phyloP scores from a whole-genome alignment of 1,140 invertebrate species.

The Tetramorium alpestre region DNA sequence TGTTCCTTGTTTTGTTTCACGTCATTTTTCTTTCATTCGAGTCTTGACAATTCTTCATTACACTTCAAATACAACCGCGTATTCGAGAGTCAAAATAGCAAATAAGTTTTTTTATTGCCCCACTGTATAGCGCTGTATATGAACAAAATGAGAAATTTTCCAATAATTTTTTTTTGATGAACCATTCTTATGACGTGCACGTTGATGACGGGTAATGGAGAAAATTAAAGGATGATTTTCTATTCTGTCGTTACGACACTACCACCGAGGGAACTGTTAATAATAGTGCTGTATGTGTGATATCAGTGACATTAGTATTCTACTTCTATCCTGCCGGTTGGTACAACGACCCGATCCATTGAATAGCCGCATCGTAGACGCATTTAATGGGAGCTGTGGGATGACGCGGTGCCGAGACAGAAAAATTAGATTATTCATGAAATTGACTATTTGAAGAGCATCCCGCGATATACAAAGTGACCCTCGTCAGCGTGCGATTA shows the following conservation, averaged over 20 bases:
- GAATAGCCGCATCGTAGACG: slow-evolving; percentile 38
- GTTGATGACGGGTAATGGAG: neutral
- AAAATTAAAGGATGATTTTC: slow-evolving; percentile 32
- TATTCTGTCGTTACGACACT: neutral
- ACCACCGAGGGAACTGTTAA: neutral
- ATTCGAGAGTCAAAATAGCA: neutral
- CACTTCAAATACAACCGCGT: neutral
- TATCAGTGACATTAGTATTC: slow-evolving; percentile 36
- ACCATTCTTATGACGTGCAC: neutral
- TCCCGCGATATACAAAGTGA: slow-evolving; percentile 43
- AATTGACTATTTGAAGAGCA: slow-evolving; percentile 53
- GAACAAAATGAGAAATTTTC: neutral
- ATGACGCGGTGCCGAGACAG: slow-evolving; percentile 36
- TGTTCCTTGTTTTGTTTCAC: neutral
- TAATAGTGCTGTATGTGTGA: neutral
- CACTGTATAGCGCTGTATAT: neutral
- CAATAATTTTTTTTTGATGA: neutral
- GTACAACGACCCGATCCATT: slow-evolving; percentile 35
- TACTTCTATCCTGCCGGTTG: neutral
- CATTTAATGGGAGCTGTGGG: slow-evolving; percentile 7
- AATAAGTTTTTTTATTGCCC: neutral
- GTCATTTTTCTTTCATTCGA: neutral
- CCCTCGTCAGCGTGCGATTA: slow-evolving; percentile 40
- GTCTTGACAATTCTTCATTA: neutral
- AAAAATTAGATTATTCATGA: slow-evolving; percentile 51